Base-by-base conservation (phyloP, 2,888 invertebrate genomes). In the Spialia ferax region DNA sequence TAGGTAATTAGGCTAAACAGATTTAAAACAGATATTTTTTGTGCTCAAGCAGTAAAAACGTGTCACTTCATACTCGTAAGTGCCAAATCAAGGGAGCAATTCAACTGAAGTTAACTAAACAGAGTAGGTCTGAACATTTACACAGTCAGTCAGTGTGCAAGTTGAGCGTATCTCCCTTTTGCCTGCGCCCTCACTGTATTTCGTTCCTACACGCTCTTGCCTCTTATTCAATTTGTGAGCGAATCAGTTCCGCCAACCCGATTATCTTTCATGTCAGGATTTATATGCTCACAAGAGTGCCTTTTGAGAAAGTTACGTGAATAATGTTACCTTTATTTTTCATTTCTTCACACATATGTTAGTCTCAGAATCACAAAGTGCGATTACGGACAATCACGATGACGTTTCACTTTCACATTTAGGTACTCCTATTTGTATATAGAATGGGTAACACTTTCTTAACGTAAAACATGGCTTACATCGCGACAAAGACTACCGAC, bases 221-320 rank as follows among this genome's bases (percentile, higher is more conserved):
- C 88, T 88, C 87, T 91, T 89, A 91, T 92, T 91, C 89, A 91
- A 92, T 91, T 91, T 92, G 89, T 82, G 86, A 89, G 85, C 86
- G 89, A 92, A 92, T 91, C 91, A 90, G 90, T 89, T 88, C 88
- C 86, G 84, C 87, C 88, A 91, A 91, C 89, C 84, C 86, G 89
- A 91, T 91, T 92, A 92, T 91, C 87, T 90, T 86, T 85, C 87
- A 88, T 86, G 87, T 87, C 86, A 81, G 84, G 87, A 87, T 91
- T 90, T 89, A 90, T 88, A 87, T 84, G 84, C 85, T 88, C 86
- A 81, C 84, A 82, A 81, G 84, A 85, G 83, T 80, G 85, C 81
- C 81, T 86, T 84, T 83, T 80, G 78, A 78, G 79, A 81, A 81
- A 78, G 83, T 83, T 79, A 76, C 78, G 77, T 74, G 45, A 59